Evolutionary conservation across 2,888 invertebrate species (phyloP).

Genomic region (Hyposoter dolosus): DNA sequence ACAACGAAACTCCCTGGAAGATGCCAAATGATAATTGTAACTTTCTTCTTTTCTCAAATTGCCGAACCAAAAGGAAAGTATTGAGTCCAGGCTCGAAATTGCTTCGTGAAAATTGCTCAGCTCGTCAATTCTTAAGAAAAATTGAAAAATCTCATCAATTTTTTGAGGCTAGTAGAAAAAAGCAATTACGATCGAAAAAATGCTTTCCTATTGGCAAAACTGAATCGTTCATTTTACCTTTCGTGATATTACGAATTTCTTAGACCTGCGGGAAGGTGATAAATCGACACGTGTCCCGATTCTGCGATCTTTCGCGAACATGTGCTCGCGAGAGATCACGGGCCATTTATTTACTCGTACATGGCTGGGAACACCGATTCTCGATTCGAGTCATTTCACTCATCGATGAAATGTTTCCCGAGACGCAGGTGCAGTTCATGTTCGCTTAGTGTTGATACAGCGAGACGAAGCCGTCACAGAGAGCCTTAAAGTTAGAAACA

Average conservation of each 20-base stretch:
- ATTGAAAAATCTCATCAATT: not conserved
- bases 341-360: slow-evolving; percentile 31
- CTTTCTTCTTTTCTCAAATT: not conserved
- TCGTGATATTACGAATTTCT: not conserved
- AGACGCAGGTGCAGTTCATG: slow-evolving; percentile 33
- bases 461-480: slow-evolving; percentile 5
- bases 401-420: slow-evolving; percentile 25
- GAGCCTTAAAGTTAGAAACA: slow-evolving; percentile 31
- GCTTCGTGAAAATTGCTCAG: not conserved
- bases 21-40: not conserved
- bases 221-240: not conserved
- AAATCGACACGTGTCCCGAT: slow-evolving; percentile 35
- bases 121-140: not conserved
- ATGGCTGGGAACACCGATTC: slow-evolving; percentile 6
- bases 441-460: slow-evolving; percentile 26
- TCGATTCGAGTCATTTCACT: slow-evolving; percentile 40
- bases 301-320: slow-evolving; percentile 19
- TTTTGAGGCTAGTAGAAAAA: not conserved
- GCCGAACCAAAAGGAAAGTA: not conserved
- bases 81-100: not conserved
- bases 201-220: not conserved
- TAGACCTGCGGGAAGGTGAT: slow-evolving; percentile 23
- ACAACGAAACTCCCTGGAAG: not conserved
- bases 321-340: not conserved
- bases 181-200: not conserved